Conservation (phyloP, 53 echinoderm and acorn worm genomes). For the Antedon mediterranea region DNA sequence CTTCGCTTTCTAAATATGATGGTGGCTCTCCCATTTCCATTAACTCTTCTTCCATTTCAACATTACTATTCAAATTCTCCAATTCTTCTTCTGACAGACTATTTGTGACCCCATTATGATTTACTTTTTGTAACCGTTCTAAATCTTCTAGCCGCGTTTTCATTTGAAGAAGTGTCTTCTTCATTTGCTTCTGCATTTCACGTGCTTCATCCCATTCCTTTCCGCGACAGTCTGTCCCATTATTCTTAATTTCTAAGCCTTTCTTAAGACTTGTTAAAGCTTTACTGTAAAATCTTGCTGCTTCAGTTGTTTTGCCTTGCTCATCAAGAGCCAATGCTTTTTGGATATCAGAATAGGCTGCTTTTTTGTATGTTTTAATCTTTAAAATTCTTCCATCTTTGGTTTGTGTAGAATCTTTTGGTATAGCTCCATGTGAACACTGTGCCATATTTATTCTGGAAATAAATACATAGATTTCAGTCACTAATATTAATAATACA, state of each 20-base stretch:
- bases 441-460: not conserved
- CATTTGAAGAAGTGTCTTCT: conserved; percentile 64
- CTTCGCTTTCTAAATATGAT: conserved; percentile 61
- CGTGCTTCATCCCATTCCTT: conserved; percentile 38
- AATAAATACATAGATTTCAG: not conserved
- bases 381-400: conserved; percentile 8
- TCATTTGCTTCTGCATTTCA: conserved; percentile 77
- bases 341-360: conserved; percentile 46
- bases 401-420: not conserved
- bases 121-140: conserved; percentile 24
- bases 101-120: not conserved
- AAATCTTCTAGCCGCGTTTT: conserved; percentile 62
- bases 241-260: conserved; percentile 48
- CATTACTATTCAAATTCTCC: conserved; percentile 32
- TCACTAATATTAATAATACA: too few species aligned
- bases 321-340: conserved; percentile 66
- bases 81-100: conserved; percentile 11
- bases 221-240: conserved; percentile 20
- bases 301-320: conserved; percentile 36
- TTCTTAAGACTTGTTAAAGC: conserved; percentile 48
- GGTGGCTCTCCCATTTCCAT: conserved; percentile 33
- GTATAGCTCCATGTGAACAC: not conserved
- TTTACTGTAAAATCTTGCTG: conserved; percentile 44
- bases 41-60: conserved; percentile 39
- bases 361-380: conserved; percentile 52